Evolutionary conservation across 2,888 invertebrate species (phyloP).

Genomic region (Smittia sp.): DNA sequence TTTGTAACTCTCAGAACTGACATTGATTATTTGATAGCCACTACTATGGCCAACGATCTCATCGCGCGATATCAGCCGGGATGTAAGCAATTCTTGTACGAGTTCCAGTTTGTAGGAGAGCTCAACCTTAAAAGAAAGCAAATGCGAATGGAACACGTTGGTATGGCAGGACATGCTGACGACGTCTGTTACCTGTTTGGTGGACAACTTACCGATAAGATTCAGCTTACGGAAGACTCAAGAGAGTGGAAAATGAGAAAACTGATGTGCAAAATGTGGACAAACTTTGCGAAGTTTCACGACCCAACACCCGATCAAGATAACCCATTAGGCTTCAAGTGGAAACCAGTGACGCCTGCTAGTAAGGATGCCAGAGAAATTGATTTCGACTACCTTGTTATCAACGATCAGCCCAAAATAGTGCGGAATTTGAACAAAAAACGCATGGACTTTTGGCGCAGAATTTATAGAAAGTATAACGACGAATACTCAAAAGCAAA

Average conservation of each 20-base stretch:
- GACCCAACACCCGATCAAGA: conserved; percentile 49
- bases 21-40: not conserved
- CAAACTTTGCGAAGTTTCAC: conserved; percentile 62
- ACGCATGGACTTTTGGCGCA: conserved; percentile 50
- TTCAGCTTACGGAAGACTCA: conserved; percentile 42
- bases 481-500: not conserved
- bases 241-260: conserved; percentile 49
- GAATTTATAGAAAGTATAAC: conserved; percentile 48
- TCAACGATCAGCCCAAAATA: conserved; percentile 48
- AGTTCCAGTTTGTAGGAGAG: not conserved
- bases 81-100: not conserved
- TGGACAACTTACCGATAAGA: not conserved
- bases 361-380: conserved; percentile 43
- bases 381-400: conserved; percentile 48
- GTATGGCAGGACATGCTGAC: not conserved
- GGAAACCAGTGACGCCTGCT: not conserved
- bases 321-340: conserved; percentile 42
- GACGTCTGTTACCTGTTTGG: not conserved
- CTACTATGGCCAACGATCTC: not conserved
- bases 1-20: not conserved
- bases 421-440: conserved; percentile 48
- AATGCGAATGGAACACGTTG: not conserved
- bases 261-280: conserved; percentile 59
- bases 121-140: not conserved
- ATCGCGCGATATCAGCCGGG: not conserved